Evolutionary conservation across 2,888 invertebrate species (phyloP).

Genomic region (Cremastinae sp.): DNA sequence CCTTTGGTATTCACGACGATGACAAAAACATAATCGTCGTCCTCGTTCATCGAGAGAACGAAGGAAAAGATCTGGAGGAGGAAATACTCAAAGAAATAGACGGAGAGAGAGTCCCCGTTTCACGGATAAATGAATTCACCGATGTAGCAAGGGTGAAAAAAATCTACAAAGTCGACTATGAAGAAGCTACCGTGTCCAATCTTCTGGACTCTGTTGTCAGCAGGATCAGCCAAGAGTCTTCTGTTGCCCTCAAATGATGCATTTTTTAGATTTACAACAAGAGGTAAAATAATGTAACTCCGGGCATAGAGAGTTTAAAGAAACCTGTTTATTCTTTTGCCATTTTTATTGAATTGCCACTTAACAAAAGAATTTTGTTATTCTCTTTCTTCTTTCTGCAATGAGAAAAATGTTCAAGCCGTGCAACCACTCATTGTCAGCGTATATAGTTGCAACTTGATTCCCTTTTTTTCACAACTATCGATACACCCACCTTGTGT

Average conservation of each 20-base stretch:
- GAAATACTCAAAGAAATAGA: conserved; percentile 81
- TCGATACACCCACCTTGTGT: conserved; percentile 30
- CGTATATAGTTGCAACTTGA: conserved; percentile 53
- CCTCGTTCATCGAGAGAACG: conserved; percentile 76
- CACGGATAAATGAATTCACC: conserved; percentile 80
- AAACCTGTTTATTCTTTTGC: conserved; percentile 40
- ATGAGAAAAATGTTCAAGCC: conserved; percentile 56
- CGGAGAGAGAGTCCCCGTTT: conserved; percentile 82
- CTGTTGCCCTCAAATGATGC: conserved; percentile 78
- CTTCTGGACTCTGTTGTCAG: conserved; percentile 85
- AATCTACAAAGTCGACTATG: conserved; percentile 84
- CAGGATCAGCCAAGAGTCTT: conserved; percentile 86
- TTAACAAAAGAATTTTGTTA: conserved; percentile 53
- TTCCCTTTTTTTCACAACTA: conserved; percentile 34
- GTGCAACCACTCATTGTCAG: conserved; percentile 45
- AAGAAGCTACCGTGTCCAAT: conserved; percentile 79
- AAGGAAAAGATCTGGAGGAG: conserved; percentile 64
- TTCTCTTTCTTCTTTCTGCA: conserved; percentile 19
- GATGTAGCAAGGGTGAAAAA: conserved; percentile 82
- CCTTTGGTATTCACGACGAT: conserved; percentile 84
- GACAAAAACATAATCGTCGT: conserved; percentile 81
- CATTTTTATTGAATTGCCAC: conserved; percentile 61
- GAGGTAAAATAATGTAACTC: not conserved
- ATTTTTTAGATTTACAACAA: not conserved
- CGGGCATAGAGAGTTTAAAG: not conserved